Base-by-base conservation (phyloP, 2,888 invertebrate genomes). In the Diaprepes abbreviatus region DNA sequence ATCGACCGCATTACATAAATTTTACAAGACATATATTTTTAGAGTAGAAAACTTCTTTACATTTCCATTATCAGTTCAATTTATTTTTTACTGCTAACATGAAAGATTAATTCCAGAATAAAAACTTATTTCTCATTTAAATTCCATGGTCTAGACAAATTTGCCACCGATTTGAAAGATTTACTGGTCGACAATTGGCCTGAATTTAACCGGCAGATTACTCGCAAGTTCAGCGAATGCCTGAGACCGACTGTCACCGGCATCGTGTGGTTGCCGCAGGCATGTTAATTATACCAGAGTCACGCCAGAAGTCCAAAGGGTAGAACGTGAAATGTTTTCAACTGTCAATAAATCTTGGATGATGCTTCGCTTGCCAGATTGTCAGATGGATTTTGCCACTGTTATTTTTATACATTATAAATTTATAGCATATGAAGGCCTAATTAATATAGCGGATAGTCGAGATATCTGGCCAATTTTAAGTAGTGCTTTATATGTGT, bases 211-310 rank as follows among this genome's bases (percentile, higher is more conserved):
- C 72, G 74, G 75, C 75, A 75, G 74, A 77, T 77, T 75, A 73
- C 73, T 67, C 66, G 66, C 70, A 72, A 77, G 75, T 74, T 74
- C 66, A 50, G 66, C 73, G 68, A 75, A 77, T 77, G 75, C 76
- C 74, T 77, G 31, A 21, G 75, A 77, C 75, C 74, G 73, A 72
- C 73, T 73, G 78, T 78, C 78, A 77, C 73, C 74, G 67, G 68
- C 77, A 75, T 40, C 74, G 69, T 45, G 52, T 74, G 69, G 70
- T 74, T 64, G 69, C 66, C 62, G 50, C 43, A 45, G 72, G 75
- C 70, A 74, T 69, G 75, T 72, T 75, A 71, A 74, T 75, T 73
- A 63, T 52, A 66, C 17, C 63, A 36, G 5, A 63, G 63, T 52
- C 63, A 63, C 28, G 63, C 52, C 52, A 24, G 28, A 28, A 24